These are phyloP conservation scores for Drosophila oshimai DNA, from an alignment of 1,140 invertebrate species.

Conservation along the genomic window DNA sequence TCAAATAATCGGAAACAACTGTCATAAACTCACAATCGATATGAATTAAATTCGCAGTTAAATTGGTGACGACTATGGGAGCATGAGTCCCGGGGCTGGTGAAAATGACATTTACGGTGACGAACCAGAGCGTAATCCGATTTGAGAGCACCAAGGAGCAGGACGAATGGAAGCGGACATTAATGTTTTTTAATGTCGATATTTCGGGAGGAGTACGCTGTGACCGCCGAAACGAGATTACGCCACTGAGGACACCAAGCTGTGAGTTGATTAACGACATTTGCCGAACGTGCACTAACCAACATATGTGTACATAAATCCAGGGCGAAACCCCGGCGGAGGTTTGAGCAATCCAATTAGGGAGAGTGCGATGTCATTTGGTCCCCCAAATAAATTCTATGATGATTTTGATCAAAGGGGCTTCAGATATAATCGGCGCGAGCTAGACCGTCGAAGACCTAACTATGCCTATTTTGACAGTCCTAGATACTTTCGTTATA, in stretches of 20 bases:
- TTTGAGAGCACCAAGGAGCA: constrained; percentile 2
- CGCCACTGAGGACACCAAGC: not conserved
- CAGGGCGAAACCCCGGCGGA: constrained; percentile 44
- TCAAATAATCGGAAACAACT: not conserved
- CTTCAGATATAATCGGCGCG: not conserved
- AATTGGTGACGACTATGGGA: constrained; percentile 3
- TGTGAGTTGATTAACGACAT: constrained; percentile 34
- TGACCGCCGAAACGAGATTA: constrained; percentile 2
- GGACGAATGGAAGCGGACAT: constrained; percentile 18
- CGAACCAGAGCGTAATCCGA: constrained; percentile 15
- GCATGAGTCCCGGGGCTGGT: constrained; percentile 14
- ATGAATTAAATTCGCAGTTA: constrained; percentile 20
- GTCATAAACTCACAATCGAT: constrained; percentile 4
- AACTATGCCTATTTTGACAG: not conserved
- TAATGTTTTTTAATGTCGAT: constrained; percentile 53
- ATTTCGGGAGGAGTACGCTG: constrained; percentile 17
- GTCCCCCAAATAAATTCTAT: constrained; percentile 43
- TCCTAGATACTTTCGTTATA: not conserved
- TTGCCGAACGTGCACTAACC: not conserved
- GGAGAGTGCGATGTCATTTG: constrained; percentile 2
- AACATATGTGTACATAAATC: not conserved
- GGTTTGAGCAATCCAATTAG: constrained; percentile 6
- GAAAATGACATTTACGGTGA: constrained; percentile 39
- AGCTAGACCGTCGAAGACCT: not conserved
- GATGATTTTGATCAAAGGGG: not conserved